Conservation (phyloP, 2,888 invertebrate genomes). For the Tetramorium bicarinatum region DNA sequence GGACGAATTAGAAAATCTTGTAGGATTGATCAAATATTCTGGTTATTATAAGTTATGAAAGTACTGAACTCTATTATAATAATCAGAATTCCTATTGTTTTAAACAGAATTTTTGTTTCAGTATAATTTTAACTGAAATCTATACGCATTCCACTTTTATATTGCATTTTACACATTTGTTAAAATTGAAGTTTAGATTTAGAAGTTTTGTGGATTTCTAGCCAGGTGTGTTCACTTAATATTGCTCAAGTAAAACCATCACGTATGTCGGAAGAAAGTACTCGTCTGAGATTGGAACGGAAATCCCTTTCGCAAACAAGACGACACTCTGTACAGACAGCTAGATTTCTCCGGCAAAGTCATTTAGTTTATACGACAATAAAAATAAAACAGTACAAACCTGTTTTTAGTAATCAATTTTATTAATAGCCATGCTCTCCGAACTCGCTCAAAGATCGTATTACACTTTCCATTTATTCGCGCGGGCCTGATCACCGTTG, state of each 20-base stretch:
- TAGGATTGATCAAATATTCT: no score
- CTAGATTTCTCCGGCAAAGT: constrained; percentile 68
- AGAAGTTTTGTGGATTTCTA: not conserved
- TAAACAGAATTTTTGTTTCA: no score
- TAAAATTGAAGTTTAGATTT: not conserved
- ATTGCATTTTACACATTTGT: not conserved
- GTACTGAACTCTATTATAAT: no score
- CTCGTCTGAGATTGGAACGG: not conserved
- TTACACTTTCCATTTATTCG: constrained; percentile 27
- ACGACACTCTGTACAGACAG: not conserved
- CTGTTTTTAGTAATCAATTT: constrained; percentile 44
- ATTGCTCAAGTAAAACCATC: not conserved
- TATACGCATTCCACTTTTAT: not conserved
- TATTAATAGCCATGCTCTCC: constrained; percentile 40
- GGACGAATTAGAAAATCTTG: no score
- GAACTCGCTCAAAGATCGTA: constrained; percentile 31
- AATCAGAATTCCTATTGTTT: no score
- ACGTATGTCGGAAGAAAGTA: not conserved
- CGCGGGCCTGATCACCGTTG: not conserved
- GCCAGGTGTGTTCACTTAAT: not conserved
- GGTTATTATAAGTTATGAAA: no score
- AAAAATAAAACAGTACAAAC: constrained; percentile 58
- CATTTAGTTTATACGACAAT: constrained; percentile 75
- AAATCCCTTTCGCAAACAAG: not conserved
- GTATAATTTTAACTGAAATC: not conserved